These are phyloP conservation scores for Synergus laeviventris DNA, from an alignment of 2,888 invertebrate genomes.

Conservation along the genomic window DNA sequence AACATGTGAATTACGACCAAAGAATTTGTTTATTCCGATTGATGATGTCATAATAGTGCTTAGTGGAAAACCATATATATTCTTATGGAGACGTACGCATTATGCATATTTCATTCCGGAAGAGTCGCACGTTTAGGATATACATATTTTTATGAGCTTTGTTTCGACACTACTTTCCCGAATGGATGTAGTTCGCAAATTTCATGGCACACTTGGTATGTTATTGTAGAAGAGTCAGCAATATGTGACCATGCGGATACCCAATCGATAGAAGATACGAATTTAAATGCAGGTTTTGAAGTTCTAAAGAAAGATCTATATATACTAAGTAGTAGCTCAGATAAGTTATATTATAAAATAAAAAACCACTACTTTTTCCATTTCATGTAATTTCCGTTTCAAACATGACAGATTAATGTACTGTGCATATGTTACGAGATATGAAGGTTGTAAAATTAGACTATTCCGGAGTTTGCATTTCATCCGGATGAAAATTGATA, in stretches of 20 bases:
- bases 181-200: conserved; percentile 28
- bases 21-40: background rate
- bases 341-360: background rate
- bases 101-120: background rate
- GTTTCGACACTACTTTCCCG: conserved; percentile 5
- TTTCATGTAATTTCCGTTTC: background rate
- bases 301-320: background rate
- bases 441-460: background rate
- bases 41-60: background rate
- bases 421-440: background rate
- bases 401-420: background rate
- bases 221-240: conserved; percentile 34
- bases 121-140: conserved; percentile 5
- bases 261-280: conserved; percentile 10
- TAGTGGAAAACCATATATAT: background rate
- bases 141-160: conserved; percentile 18
- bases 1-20: conserved; percentile 24
- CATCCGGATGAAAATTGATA: background rate
- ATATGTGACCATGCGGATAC: conserved; percentile 29
- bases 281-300: background rate
- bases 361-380: background rate
- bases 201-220: conserved; percentile 30
- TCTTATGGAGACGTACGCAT: no score
- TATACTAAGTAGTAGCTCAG: no score
- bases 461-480: background rate